Conservation (phyloP, 2,113 vertebrate species). For the Cricetomys ansorgei region DNA sequence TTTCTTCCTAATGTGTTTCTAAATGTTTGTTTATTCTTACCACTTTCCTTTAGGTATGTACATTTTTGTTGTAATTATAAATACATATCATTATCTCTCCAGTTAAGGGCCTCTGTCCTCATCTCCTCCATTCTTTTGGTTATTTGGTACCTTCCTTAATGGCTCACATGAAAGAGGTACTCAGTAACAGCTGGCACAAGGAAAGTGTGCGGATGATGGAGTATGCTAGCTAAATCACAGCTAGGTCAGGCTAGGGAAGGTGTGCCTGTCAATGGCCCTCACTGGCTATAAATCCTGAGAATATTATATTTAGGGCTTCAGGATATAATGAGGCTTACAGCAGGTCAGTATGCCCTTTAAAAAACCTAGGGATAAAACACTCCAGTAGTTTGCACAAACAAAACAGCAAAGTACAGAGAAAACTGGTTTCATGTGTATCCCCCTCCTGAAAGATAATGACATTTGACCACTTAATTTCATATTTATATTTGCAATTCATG, state of each 20-base stretch:
- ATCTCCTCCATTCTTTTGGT: conserved; percentile 45
- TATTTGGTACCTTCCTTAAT: conserved; percentile 14
- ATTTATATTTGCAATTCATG: background rate
- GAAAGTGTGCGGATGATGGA: background rate
- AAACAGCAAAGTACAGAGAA: background rate
- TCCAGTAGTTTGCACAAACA: background rate
- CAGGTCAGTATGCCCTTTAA: background rate
- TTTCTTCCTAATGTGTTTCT: background rate
- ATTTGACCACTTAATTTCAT: background rate
- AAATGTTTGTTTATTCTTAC: background rate
- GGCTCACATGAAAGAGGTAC: background rate
- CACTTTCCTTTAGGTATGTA: background rate
- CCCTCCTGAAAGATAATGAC: background rate
- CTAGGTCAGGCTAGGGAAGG: conserved; percentile 32
- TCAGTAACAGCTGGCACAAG: background rate
- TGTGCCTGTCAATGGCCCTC: background rate
- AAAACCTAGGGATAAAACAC: conserved; percentile 36
- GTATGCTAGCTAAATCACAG: background rate
- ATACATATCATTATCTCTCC: background rate
- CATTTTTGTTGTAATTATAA: background rate
- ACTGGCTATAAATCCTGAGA: conserved; percentile 41
- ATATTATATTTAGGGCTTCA: conserved; percentile 47
- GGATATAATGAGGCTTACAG: conserved; percentile 7
- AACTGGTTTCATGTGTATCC: background rate
- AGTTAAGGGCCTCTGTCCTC: background rate